Base-by-base conservation (phyloP, 1,140 invertebrate genomes). In the Macrocentrus cingulum region DNA sequence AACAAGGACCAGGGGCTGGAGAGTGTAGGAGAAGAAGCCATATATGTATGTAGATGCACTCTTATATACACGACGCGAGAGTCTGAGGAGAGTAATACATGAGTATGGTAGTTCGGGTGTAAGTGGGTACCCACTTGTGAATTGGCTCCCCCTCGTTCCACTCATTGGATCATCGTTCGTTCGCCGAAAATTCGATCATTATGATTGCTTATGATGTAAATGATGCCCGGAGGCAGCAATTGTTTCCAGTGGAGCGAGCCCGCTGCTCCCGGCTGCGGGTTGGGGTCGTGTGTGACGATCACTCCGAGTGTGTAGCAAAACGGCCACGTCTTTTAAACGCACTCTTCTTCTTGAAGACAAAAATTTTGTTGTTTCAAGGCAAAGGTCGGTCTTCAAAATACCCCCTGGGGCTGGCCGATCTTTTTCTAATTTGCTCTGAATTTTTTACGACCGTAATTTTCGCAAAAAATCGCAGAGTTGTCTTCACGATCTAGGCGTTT, bases 141-240 rank as follows among this genome's bases (percentile, higher is more conserved):
- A 77, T 77, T 76, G 72, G 68, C 65, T 72, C 70, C 69, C 69
- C 69, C 71, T 69, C 68, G 68, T 71, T 74, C 66, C 69, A 74
- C 71, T 74, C 76, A 74, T 76, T 72, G 72, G 77, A 79, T 80
- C 76, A 77, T 77, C 71, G 69, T 74, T 62, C 74, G 72, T 76
- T 77, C 75, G 70, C 66, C 72, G 73, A 79, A 80, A 79, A 80
- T 77, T 78, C 71, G 73, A 80, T 79, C 76, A 76, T 80, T 80
- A 79, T 80, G 75, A 79, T 80, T 80, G 75, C 75, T 78, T 80
- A 78, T 79, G 75, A 79, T 79, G 76, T 77, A 78, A 80, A 80
- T 78, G 76, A 80, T 80, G 76, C 76, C 77, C 73, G 55, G 68
- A 64, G 77, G 77, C 77, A 74, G 62, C 71, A 71, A 80, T 80